phyloP scores from a whole-genome alignment of 2,113 vertebrate species.

The Myxocyprinus asiaticus region DNA sequence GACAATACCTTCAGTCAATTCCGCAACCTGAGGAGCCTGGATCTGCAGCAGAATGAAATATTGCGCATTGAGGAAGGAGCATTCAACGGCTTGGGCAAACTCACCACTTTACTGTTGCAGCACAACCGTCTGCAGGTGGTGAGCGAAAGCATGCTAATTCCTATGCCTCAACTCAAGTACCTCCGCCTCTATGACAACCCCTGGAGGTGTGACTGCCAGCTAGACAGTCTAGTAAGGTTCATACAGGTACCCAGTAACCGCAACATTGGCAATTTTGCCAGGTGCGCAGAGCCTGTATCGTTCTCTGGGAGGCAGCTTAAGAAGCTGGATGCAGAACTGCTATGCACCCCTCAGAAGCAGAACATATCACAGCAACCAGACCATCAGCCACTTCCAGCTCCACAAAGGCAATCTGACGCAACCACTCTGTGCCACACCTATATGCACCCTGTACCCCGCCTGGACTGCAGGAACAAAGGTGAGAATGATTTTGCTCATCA shows the following conservation, averaged over 20 bases:
- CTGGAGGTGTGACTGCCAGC: conserved; percentile 86
- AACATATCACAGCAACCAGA: neutral
- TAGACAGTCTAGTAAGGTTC: conserved; percentile 87
- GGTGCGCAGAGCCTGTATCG: conserved; percentile 78
- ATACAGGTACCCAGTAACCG: conserved; percentile 90
- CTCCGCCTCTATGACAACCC: conserved; percentile 94
- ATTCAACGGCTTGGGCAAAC: conserved; percentile 85
- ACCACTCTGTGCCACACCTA: conserved; percentile 86
- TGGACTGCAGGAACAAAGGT: conserved; percentile 94
- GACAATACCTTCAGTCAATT: conserved; percentile 89
- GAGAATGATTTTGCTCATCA: conserved; percentile 54
- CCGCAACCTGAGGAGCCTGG: conserved; percentile 84
- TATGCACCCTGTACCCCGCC: conserved; percentile 82
- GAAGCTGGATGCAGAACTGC: conserved; percentile 75
- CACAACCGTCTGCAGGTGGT: conserved; percentile 85
- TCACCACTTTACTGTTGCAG: conserved; percentile 91
- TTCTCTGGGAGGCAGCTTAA: conserved; percentile 84
- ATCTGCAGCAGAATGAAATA: conserved; percentile 93
- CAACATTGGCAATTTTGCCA: conserved; percentile 91
- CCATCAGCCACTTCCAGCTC: conserved; percentile 46
- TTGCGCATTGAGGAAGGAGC: conserved; percentile 83
- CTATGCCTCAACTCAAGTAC: conserved; percentile 83
- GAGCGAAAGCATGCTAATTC: conserved; percentile 86
- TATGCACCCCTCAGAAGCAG: conserved; percentile 75
- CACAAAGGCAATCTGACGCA: conserved; percentile 71